Percentiles rank a stretch among this genome's conserved stretches.
These are phyloP conservation scores for Furcula furcula DNA, from an alignment of 2,888 invertebrate genomes.

Conservation along the genomic window DNA sequence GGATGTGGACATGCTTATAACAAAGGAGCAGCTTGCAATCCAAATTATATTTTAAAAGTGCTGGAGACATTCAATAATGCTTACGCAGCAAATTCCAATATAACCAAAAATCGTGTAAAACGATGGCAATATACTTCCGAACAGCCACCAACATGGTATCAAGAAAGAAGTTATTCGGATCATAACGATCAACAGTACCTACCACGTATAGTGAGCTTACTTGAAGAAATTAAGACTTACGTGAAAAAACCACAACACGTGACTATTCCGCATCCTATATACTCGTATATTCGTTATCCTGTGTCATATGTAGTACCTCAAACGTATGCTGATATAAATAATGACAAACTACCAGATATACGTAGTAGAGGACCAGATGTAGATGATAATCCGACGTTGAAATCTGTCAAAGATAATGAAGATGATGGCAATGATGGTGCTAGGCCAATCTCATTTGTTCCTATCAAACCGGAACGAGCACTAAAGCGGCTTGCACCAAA, in stretches of 20 bases:
- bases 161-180: neutral
- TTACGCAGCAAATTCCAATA: too few species aligned
- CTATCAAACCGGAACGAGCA: neutral
- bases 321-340: neutral
- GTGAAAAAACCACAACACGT: neutral
- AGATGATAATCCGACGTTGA: neutral
- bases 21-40: neutral
- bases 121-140: neutral
- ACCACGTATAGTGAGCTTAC: neutral
- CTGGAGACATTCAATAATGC: neutral
- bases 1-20: neutral
- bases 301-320: neutral
- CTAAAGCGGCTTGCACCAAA: neutral
- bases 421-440: neutral
- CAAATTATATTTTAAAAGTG: neutral
- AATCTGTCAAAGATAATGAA: too few species aligned
- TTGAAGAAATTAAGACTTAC: neutral
- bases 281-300: neutral
- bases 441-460: neutral
- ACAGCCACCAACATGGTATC: neutral
- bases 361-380: neutral
- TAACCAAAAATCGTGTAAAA: neutral
- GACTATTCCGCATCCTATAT: neutral
- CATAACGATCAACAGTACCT: neutral
- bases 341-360: neutral